Base-by-base conservation (phyloP, 2,797 vertebrate species). In the Arrhamphus sclerolepis region DNA sequence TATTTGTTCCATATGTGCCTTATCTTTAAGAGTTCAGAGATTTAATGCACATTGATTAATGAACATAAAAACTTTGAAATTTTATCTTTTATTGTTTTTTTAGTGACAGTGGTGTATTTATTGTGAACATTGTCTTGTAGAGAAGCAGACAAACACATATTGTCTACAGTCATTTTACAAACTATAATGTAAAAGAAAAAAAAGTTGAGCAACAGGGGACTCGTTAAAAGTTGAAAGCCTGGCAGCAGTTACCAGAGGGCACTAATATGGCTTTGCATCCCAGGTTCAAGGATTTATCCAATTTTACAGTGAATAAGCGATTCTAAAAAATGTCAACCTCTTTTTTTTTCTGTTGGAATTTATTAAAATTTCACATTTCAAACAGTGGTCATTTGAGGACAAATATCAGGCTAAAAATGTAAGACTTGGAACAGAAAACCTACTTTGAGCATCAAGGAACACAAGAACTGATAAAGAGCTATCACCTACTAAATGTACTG, bases 301-400 rank as follows among this genome's bases (percentile, higher is more conserved):
- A 41, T 41, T 28, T 5, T 16, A 51, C 14, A 1, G 11, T 42
- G 22, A 18, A 42, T 26, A 26, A 38, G 34, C 1, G 34, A 38
- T 16, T 38, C 6, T 38, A 38, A 38, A 42, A 8, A 26, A n/a
- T 19, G 9, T 20, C 18, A 26, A 26, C 24, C 24, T 6, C 24
- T 26, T 6, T 20, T 43, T 44, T 19, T 26, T 7, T 11, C 47
- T 56, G 50, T 74, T 69, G 67, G 78, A 83, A 75, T 90, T 90
- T 92, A 92, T 88, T 91, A 80, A 72, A 89, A 84, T 53, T 78
- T 86, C 71, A 80, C 88, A 81, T 70, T 88, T 89, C 81, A 87
- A 90, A 90, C 75, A 80, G 78, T 84, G 59, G 67, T 78, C 63
- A 82, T 82, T 87, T 87, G 56, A 89, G 79, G 85, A 78, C 34